Base-by-base conservation (phyloP, 2,797 vertebrate species). In the Picus viridis region DNA sequence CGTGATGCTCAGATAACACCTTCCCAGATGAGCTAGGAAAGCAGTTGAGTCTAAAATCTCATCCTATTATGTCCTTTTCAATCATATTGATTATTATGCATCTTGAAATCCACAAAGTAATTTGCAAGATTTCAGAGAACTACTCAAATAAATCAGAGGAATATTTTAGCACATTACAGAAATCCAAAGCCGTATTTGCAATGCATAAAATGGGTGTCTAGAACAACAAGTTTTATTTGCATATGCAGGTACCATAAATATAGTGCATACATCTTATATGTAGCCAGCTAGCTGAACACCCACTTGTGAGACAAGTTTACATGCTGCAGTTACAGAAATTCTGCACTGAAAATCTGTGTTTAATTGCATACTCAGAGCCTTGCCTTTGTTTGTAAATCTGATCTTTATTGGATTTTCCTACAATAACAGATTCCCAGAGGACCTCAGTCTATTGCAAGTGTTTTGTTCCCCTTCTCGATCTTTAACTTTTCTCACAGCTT, bases 321-420 rank as follows among this genome's bases (percentile, higher is more conserved):
- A 32, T 67, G 53, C 4, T 57, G 20, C 34, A 78, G n/a, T 88
- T 89, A 75, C 9, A 78, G 57, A 85, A 73, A 91, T 53, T 81
- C 34, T 81, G 23, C 1, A 17, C 7, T 87, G 69, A 93, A 88
- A 71, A 69, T 65, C 77, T 26, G 12, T 77, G 32, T 36, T 72
- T 72, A 87, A 78, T 49, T 89, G 54, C 62, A 65, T 51, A 57
- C 29, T 75, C 36, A 73, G 64, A 86, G 16, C 36, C 47, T 81
- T 57, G 47, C 73, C 32, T 76, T 95, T 93, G 59, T 64, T 93
- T 84, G 12, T 36, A 92, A 89, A 89, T 54, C 27, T 51, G 57
- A 76, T 76, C 56, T 70, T 89, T 76, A 89, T 24, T 86, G 56
- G 43, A 78, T 94, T 94, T 92, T 73, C 57, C 61, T n/a, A 70